Evolutionary conservation across 92 coral and sea anemone genomes (phyloP), one percentile per base, ranked within the genome.

Genomic region (Porites cylindrica): DNA sequence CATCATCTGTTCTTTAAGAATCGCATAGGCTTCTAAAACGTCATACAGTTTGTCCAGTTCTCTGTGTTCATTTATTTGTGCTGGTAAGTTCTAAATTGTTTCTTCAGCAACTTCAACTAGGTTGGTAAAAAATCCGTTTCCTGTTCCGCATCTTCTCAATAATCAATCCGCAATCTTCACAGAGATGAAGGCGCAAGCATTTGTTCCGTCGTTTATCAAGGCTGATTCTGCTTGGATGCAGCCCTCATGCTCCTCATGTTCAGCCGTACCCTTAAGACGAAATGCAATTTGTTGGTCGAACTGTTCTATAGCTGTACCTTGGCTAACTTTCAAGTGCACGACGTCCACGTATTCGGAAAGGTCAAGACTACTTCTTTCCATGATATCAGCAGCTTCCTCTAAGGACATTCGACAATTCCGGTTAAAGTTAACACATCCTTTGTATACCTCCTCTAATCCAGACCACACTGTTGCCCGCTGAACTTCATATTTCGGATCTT

Each of bases 381-480:
- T 29, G 59, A 60, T 78, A 52, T 32, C 10, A n/a, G 19, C 54
- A 61, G 82, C 82, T 17, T 85, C 89, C 9, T 26, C 61, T 70
- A 86, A 70, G 10, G 90, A 60, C 58, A 82, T 66, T 51, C 77
- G 59, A 18, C 61, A 16, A 24, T 76, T 62, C 17, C 70, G 47
- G n/a, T 88, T 71, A 65, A 88, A 88, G 17, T 74, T 72, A 11
- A 23, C 54, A 51, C 91, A 88, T 65, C 67, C 84, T 61, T 70
- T 72, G 82, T 50, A 81, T 13, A 75, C 80, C 14, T 88, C 83
- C 87, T 88, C 86, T 56, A 82, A 56, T 50, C 72, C 83, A 14
- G 70, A 14, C 87, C 83, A 88, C 9, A 82, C 81, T 14, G 91
- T 81, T 14, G 83, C 83, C 18, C 83, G 72, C 52, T 88, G 53